These are phyloP conservation scores for Eupithecia subumbrata DNA, from an alignment of 2,888 invertebrate genomes.

Conservation along the genomic window DNA sequence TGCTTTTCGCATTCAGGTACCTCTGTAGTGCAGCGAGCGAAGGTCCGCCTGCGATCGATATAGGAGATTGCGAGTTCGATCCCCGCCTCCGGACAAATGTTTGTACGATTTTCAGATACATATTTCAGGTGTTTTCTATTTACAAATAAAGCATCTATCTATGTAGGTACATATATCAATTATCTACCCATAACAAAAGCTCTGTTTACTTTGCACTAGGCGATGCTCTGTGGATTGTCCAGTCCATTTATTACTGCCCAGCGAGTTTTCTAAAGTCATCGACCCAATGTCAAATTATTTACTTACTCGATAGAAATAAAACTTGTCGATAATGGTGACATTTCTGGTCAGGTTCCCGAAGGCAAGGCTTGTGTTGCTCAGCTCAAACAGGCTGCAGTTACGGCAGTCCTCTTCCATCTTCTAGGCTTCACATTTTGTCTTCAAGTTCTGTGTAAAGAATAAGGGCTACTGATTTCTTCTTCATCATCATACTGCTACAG, in stretches of 20 bases:
- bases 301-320: slow-evolving; percentile 82
- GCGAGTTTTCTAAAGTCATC: no score
- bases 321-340: slow-evolving; percentile 78
- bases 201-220: not conserved
- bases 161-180: not conserved
- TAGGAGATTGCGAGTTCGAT: no score
- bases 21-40: no score
- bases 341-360: slow-evolving; percentile 59
- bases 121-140: not conserved
- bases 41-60: no score
- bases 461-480: not conserved
- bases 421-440: slow-evolving; percentile 67
- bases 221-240: not conserved
- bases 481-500: not conserved
- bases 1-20: no score
- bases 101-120: no score
- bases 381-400: slow-evolving; percentile 66
- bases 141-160: not conserved
- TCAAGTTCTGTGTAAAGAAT: slow-evolving; percentile 29
- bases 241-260: no score
- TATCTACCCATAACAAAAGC: not conserved
- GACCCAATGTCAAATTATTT: not conserved
- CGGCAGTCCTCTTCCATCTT: slow-evolving; percentile 69
- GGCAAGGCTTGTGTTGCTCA: slow-evolving; percentile 56
- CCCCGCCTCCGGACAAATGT: not conserved